Conservation (phyloP, 2,797 vertebrate species). For the Yasuhikotakia modesta region DNA sequence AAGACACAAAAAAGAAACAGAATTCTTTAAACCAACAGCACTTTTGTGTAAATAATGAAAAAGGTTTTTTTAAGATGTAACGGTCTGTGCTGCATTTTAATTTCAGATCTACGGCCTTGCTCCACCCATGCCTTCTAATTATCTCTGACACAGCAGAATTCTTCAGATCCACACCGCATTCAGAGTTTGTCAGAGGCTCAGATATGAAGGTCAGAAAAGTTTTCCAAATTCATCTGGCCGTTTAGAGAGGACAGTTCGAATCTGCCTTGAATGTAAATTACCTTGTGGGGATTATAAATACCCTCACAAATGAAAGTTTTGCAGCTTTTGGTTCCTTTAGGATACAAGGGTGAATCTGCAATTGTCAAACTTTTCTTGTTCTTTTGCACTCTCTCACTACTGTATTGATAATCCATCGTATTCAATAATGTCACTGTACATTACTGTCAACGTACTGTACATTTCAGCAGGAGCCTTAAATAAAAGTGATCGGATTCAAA, state of each 20-base stretch:
- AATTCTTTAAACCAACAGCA: not conserved
- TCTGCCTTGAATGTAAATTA: conserved; percentile 7
- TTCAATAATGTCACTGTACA: conserved; percentile 29
- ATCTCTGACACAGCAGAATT: conserved; percentile 6
- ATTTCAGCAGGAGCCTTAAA: conserved; percentile 45
- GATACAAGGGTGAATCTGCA: not conserved
- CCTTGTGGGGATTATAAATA: not conserved
- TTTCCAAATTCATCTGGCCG: not conserved
- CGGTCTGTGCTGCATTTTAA: not conserved
- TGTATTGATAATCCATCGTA: conserved; percentile 1
- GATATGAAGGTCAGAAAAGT: conserved; percentile 9
- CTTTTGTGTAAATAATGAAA: not conserved
- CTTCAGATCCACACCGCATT: conserved; percentile 2
- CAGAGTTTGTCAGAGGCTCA: not conserved
- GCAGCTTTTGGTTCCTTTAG: not conserved
- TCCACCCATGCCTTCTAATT: not conserved
- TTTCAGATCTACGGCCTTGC: not conserved
- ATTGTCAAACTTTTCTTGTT: not conserved
- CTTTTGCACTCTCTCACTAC: not conserved
- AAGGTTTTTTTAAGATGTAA: not conserved
- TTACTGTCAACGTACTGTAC: conserved; percentile 33
- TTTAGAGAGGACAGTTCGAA: not conserved
- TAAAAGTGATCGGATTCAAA: conserved; percentile 27
- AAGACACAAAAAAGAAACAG: not conserved
- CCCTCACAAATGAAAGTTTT: not conserved